A percentile compares a stretch with the other conserved stretches of the same genome.
These are phyloP conservation scores for Synergus japonicus DNA, from an alignment of 2,888 invertebrate species.

Conservation along the genomic window DNA sequence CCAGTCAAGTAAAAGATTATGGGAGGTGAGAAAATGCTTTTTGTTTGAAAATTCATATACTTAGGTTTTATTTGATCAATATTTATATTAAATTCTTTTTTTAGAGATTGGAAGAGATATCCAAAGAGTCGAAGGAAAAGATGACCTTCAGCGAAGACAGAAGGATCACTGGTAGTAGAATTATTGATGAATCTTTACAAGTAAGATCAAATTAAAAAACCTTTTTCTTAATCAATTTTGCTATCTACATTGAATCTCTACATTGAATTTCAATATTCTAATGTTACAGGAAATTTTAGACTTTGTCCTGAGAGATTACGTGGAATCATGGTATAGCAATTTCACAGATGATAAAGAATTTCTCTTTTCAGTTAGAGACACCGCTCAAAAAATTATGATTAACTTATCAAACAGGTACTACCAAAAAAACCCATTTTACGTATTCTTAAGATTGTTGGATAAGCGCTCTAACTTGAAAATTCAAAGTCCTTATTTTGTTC, in stretches of 20 bases:
- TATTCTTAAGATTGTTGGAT: too few relatives aligned
- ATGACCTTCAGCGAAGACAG: conserved; percentile 78
- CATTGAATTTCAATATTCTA: conserved; percentile 26
- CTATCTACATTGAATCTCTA: background rate
- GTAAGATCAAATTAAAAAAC: conserved; percentile 62
- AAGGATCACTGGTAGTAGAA: conserved; percentile 90
- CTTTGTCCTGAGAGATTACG: conserved; percentile 89
- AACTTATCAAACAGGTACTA: conserved; percentile 81
- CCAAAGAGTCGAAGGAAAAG: conserved; percentile 68
- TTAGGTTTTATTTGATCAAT: background rate
- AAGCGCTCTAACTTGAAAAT: too few relatives aligned
- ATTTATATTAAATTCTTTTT: conserved; percentile 60
- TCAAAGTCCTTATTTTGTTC: background rate
- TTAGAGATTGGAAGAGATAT: conserved; percentile 58
- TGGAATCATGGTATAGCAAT: conserved; percentile 86
- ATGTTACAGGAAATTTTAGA: conserved; percentile 84
- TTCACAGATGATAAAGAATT: conserved; percentile 87
- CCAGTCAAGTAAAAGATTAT: conserved; percentile 67
- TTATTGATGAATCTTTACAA: conserved; percentile 91
- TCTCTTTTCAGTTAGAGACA: conserved; percentile 83
- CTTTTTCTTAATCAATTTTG: conserved; percentile 18
- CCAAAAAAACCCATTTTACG: conserved; percentile 30
- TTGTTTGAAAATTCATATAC: background rate
- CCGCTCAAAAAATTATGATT: conserved; percentile 85
- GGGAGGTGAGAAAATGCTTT: conserved; percentile 62